Base-by-base conservation (phyloP, 1,140 invertebrate genomes). In the Scaptodrosophila lebanonensis region DNA sequence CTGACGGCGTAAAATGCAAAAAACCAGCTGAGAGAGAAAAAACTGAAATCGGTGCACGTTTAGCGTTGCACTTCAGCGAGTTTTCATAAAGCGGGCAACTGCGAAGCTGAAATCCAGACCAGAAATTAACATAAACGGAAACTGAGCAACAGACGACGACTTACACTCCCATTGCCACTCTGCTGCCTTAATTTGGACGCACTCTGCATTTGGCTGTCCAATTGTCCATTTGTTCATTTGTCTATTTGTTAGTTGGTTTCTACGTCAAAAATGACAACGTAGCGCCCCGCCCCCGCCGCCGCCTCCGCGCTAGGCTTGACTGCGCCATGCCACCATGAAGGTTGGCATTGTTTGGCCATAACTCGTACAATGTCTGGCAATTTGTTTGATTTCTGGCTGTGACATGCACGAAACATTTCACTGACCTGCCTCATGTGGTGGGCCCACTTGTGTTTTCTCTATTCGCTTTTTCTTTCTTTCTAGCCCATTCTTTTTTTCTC, bases 11-110 rank as follows among this genome's bases (percentile, higher is more conserved):
- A n/a, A n/a, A n/a, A n/a, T n/a, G n/a, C 32, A 9, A 35, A 29
- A 29, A 29, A 29, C 9, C 18, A 17, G 32, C 35, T 38, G 36
- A 50, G 38, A 63, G 64, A 65, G 59, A 56, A 51, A 73, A 61
- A 68, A 79, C 82, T 82, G 82, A 79, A 79, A 79, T 79, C 73
- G 66, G 60, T 43, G 64, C 73, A 76, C 66, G 72, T 77, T 63
- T 50, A 29, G 17, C 39, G 69, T 45, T 77, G 73, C 73, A 79
- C 73, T 79, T 69, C 48, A 79, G 76, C 66, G 76, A 60, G 50
- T 79, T 82, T 82, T 30, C 65, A 79, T 79, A 76, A 76, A 71
- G 71, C 56, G 57, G 35, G 18, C 39, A 59, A 45, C 45, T 51
- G 61, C 35, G 53, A 40, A 58, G 13, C n/a, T 3, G 32, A 72